Percentiles rank a stretch among this genome's conserved stretches.
phyloP scores from a whole-genome alignment of 2,113 vertebrate species.

The Marcusenius ussheri region DNA sequence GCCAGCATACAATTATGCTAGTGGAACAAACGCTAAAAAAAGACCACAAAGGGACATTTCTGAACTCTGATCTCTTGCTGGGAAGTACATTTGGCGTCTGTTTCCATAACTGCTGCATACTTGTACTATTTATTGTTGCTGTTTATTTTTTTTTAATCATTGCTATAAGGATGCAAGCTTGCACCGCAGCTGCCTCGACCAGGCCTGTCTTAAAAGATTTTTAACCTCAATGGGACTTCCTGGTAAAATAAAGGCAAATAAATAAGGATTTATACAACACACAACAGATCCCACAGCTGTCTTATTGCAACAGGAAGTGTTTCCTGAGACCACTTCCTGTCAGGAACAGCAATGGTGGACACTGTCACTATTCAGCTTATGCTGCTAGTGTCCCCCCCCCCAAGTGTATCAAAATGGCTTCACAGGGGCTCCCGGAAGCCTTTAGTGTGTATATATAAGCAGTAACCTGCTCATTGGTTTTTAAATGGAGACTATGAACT shows the following conservation, averaged over 20 bases:
- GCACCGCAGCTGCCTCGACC: fast-evolving
- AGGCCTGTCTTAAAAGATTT: too few relatives aligned
- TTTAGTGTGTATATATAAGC: background rate
- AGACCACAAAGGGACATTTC: background rate
- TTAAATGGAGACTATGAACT: background rate
- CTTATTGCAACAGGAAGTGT: background rate
- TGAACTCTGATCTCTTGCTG: background rate
- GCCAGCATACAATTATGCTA: background rate
- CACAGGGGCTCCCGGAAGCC: background rate
- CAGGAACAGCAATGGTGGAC: too few relatives aligned
- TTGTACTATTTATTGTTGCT: background rate
- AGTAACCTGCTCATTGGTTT: background rate
- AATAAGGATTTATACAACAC: background rate
- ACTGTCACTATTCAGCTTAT: background rate
- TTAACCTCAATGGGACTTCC: too few relatives aligned
- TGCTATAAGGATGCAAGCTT: background rate
- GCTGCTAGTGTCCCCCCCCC: background rate
- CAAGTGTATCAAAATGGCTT: background rate
- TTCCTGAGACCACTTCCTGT: conserved; percentile 16
- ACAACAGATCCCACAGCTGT: background rate
- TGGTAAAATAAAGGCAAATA: too few relatives aligned
- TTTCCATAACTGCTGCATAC: background rate
- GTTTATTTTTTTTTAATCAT: background rate
- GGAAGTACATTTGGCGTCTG: background rate
- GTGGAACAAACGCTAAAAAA: background rate